Conservation (phyloP, 2,113 vertebrate species). For the Ptyas mucosa region DNA sequence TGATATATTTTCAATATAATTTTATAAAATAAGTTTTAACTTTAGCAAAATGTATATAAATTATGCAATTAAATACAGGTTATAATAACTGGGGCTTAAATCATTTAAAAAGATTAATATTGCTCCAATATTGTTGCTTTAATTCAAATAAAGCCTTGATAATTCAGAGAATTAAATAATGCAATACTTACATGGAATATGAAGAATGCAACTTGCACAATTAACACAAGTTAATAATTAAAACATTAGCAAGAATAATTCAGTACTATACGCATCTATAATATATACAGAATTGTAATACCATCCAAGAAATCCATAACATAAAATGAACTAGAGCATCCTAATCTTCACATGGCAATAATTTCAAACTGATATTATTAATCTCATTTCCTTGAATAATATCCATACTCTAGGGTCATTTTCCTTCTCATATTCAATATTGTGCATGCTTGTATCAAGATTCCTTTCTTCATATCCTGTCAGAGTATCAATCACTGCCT, state of each 20-base stretch:
- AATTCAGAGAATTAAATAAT: slow-evolving; percentile 20
- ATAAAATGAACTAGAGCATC: slow-evolving; percentile 75
- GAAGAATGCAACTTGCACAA: background rate
- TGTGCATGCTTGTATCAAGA: slow-evolving; percentile 75
- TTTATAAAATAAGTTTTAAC: slow-evolving; percentile 29
- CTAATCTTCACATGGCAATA: slow-evolving; percentile 90
- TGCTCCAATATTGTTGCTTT: slow-evolving; percentile 1
- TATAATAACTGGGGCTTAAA: background rate
- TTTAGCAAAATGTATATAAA: slow-evolving; percentile 36
- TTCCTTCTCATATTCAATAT: slow-evolving; percentile 85
- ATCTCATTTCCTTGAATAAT: slow-evolving; percentile 97
- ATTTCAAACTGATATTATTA: slow-evolving; percentile 86
- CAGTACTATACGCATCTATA: slow-evolving; percentile 45
- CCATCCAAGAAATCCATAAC: slow-evolving; percentile 68
- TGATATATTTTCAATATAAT: slow-evolving; percentile 32
- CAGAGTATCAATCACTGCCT: slow-evolving; percentile 96
- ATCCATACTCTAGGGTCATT: slow-evolving; percentile 83
- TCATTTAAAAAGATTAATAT: slow-evolving; percentile 31
- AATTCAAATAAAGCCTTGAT: slow-evolving; percentile 5
- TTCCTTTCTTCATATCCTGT: slow-evolving; percentile 92
- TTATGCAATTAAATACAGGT: slow-evolving; percentile 35
- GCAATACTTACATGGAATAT: background rate
- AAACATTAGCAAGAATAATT: slow-evolving; percentile 12
- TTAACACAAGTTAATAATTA: slow-evolving; percentile 36
- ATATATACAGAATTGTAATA: slow-evolving; percentile 48